Percentiles rank a stretch among this genome's conserved stretches.
phyloP scores from a whole-genome alignment of 2,797 vertebrate genomes.

The Gymnopithys bicolor region DNA sequence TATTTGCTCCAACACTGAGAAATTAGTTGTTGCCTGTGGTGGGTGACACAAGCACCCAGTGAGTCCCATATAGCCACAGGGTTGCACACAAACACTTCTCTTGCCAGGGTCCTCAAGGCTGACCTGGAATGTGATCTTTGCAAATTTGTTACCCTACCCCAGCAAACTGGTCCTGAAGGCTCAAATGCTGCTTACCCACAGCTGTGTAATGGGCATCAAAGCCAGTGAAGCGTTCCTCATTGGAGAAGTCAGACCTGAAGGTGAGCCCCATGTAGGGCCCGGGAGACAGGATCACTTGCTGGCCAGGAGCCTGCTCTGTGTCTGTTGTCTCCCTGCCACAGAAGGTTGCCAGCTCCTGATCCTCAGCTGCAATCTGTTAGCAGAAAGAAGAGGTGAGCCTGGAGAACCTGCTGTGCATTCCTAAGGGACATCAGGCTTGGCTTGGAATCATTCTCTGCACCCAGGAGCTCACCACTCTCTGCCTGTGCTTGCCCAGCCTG shows the following conservation, averaged over 20 bases:
- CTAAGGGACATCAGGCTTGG: not conserved
- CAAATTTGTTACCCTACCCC: not conserved
- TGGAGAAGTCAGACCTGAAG: constrained; percentile 94
- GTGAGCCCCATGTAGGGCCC: constrained; percentile 83
- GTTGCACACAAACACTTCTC: not conserved
- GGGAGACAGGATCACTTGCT: constrained; percentile 82
- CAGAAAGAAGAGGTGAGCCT: not conserved
- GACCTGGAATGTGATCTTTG: not conserved
- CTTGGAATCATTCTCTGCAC: not conserved
- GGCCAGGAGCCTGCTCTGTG: constrained; percentile 87
- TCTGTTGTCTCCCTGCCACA: constrained; percentile 90
- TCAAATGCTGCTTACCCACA: constrained; percentile 78
- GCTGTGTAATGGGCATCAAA: constrained; percentile 93
- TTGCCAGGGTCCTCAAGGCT: not conserved
- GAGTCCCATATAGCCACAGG: not conserved
- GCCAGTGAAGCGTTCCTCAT: constrained; percentile 90
- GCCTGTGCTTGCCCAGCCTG: not conserved
- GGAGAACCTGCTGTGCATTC: not conserved
- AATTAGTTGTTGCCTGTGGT: rapidly evolving
- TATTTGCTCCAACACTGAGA: not conserved
- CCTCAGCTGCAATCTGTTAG: constrained; percentile 86
- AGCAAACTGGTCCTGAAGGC: not conserved
- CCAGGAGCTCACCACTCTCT: not conserved
- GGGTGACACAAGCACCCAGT: not conserved
- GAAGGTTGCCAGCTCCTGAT: constrained; percentile 85